Conservation (phyloP, 2,113 vertebrate species). For the Festucalex cinctus region DNA sequence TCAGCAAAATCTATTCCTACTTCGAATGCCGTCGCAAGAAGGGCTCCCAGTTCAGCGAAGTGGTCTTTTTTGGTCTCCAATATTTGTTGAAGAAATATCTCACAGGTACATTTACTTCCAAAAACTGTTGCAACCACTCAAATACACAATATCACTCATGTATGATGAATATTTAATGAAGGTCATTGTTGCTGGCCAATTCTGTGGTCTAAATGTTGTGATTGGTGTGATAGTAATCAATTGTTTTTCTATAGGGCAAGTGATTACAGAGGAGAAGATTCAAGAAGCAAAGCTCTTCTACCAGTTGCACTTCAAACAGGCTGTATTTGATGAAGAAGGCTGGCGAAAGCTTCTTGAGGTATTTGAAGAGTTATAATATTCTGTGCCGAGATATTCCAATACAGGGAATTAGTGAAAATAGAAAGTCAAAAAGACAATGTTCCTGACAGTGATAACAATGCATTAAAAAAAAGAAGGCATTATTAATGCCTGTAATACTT, state of each 20-base stretch:
- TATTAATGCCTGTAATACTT: too few relatives aligned
- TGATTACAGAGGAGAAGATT: constrained; percentile 76
- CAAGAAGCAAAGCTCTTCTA: constrained; percentile 75
- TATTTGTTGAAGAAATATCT: constrained; percentile 76
- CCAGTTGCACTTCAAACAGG: constrained; percentile 73
- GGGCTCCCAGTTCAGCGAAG: constrained; percentile 64
- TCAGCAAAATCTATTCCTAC: constrained; percentile 75
- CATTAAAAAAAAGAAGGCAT: too few relatives aligned
- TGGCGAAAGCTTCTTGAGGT: constrained; percentile 76
- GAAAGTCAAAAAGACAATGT: background rate
- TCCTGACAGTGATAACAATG: background rate
- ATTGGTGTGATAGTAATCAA: background rate
- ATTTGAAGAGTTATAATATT: background rate
- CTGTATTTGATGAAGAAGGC: constrained; percentile 72
- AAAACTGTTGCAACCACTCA: too few relatives aligned
- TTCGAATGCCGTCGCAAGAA: constrained; percentile 72
- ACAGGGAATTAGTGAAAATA: background rate
- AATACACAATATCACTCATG: background rate
- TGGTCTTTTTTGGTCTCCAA: constrained; percentile 76
- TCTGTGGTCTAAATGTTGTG: background rate
- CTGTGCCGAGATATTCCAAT: background rate
- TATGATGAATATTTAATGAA: background rate
- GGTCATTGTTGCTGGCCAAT: background rate
- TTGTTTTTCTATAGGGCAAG: constrained; percentile 53
- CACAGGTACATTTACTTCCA: constrained; percentile 47